phyloP scores from a whole-genome alignment of 2,797 vertebrate species.

The Crocidura indochinensis region DNA sequence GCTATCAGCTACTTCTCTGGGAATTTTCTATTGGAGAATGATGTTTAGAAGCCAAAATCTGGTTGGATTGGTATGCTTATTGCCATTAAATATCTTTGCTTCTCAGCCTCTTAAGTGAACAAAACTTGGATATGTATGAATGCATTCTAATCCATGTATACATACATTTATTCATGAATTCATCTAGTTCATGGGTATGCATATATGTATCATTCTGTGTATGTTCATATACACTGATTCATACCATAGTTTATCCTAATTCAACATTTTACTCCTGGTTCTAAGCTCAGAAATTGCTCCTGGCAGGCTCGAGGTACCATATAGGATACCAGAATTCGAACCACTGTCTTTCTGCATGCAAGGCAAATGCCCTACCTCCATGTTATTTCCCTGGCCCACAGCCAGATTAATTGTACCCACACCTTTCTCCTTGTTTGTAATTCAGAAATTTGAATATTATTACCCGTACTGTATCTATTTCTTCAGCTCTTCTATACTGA shows the following conservation, averaged over 20 bases:
- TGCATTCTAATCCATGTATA: background rate
- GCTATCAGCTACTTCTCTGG: background rate
- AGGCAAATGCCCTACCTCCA: no score
- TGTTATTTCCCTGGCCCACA: no score
- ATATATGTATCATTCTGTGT: background rate
- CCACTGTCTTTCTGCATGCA: no score
- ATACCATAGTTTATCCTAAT: background rate
- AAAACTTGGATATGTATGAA: background rate
- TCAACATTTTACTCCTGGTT: background rate
- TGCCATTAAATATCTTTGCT: background rate
- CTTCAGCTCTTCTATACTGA: background rate
- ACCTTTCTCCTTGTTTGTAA: background rate
- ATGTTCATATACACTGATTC: background rate
- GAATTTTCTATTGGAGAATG: background rate
- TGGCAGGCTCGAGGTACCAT: no score
- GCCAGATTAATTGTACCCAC: no score
- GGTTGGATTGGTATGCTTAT: background rate
- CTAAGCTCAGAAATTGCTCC: no score
- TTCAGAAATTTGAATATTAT: background rate
- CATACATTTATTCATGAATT: background rate
- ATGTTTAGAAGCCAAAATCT: slow-evolving; percentile 7
- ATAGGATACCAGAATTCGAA: no score
- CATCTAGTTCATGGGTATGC: no score
- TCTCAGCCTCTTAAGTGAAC: background rate
- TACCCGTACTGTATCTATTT: background rate